Conservation (phyloP, 2,113 vertebrate species). For the Toxotes chatareus region DNA sequence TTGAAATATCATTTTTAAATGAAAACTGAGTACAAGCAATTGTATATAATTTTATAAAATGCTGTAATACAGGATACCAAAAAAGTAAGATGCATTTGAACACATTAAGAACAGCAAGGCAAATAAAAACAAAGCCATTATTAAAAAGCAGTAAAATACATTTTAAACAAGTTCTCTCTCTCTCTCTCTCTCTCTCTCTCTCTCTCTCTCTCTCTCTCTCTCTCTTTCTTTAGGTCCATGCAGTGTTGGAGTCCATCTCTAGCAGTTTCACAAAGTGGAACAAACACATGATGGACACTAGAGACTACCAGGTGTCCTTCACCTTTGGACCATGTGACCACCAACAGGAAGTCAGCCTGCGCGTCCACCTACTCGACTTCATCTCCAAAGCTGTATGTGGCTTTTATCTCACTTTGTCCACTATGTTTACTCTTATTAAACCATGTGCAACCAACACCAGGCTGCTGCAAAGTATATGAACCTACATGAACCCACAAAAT, state of each 20-base stretch:
- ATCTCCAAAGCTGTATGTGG: constrained; percentile 87
- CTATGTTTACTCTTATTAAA: no score
- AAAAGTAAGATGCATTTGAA: no score
- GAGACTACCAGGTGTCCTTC: constrained; percentile 96
- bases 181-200: not conserved
- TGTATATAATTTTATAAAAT: no score
- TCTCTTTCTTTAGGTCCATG: constrained; percentile 72
- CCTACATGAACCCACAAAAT: no score
- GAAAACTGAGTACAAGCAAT: no score
- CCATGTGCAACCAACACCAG: no score
- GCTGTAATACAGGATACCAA: no score
- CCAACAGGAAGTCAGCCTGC: constrained; percentile 94
- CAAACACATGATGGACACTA: constrained; percentile 98
- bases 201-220: not conserved
- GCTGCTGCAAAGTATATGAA: no score
- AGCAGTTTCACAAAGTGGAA: constrained; percentile 96
- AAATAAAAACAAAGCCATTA: not conserved
- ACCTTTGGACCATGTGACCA: constrained; percentile 96
- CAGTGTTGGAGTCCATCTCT: constrained; percentile 92
- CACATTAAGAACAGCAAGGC: no score
- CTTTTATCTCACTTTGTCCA: not conserved
- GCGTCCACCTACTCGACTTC: constrained; percentile 95
- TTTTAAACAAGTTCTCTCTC: not conserved
- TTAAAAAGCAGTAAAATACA: not conserved
- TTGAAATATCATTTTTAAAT: no score